Base-by-base conservation (phyloP, 2,113 vertebrate genomes). In the Sturnus vulgaris region DNA sequence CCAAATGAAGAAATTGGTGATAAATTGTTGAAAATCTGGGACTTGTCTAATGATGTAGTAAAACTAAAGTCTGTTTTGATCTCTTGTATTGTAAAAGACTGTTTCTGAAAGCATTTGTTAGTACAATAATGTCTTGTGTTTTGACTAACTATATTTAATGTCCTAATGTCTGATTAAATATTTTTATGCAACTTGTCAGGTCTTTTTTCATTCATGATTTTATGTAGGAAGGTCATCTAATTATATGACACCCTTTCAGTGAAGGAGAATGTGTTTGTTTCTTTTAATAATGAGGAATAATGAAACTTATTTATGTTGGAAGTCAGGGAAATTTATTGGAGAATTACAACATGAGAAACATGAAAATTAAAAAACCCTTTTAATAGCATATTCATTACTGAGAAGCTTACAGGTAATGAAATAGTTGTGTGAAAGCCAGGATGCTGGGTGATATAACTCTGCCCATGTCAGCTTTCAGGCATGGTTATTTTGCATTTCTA, bases 261-360 rank as follows among this genome's bases (percentile, higher is more conserved):
- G 92, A 76, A 96, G 90, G 96, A 93, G 90, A 97, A 92, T 86
- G 86, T 97, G 82, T 90, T 96, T 95, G 80, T 97, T 97, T 96
- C 97, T 97, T 96, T 94, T 91, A 97, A 96, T 97, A 97, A 98
- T 96, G 95, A 96, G 94, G 87, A 97, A 95, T 97, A 97, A 97
- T 97, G 96, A 97, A 98, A 97, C 92, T 96, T 98, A 97, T 97
- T 98, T 98, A 98, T 96, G 95, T 92, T 96, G 89, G 50, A 97
- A 97, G 91, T 97, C 96, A 94, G 96, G 94, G 85, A 97, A 97
- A 97, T 97, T 96, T 97, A 98, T 97, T 94, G 96, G 96, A 94
- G 96, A 96, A 97, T 97, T 96, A 89, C 90, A 95, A 63, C 70
- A 93, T 46, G 84, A 95, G 95, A 97, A 97, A 97, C 91, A 96